Evolutionary conservation across 2,888 invertebrate genomes (phyloP), one percentile per base, ranked within the genome.

Genomic region (Hylaea fasciaria): DNA sequence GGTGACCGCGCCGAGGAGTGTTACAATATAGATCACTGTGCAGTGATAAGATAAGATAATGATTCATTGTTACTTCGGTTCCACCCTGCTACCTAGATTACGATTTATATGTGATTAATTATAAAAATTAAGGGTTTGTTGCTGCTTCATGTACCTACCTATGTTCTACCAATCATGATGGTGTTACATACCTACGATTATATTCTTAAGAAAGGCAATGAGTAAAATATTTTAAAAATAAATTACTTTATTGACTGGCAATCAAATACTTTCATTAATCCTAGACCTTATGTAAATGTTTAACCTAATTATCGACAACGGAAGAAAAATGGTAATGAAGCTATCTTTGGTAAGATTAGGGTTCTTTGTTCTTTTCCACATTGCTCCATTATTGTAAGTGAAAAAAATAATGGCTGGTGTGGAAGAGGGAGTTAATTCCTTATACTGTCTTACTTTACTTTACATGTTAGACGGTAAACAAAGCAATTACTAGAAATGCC

Each of bases 11-110:
- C 70, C 51, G 63, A 70, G 75, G 78, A 68, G 76, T 74, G 75
- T 69, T 71, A 74, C 74, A 79, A 77, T 77, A 71, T 78, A 76
- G 78, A 75, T 75, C 80, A 79, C 78, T 73, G 72, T 60, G 68
- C 64, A 57, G 43, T 66, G 87, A 88, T 88, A 87, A 88, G 87
- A 87, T 87, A 59, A 76, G 85, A 83, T 86, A 83, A 70, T 79
- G 78, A 80, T 72, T 82, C 81, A 83, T 78, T 80, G 72, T 73
- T 54, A 37, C 50, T 60, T 28, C 22, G 72, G 72, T 72, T 64
- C 57, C 60, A 69, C 22, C 22, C 22, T 57, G 62, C 55, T 44
- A 55, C 39, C 32, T 7, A 57, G 32, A 57, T 32, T 32, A 32
- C 7, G 50, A 55, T 58, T 58, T 29, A 45, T 32, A 22, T 14